Percentiles rank a stretch among this genome's conserved stretches.
These are phyloP conservation scores for Pantherophis guttatus DNA, from an alignment of 2,113 vertebrate species.

Conservation along the genomic window DNA sequence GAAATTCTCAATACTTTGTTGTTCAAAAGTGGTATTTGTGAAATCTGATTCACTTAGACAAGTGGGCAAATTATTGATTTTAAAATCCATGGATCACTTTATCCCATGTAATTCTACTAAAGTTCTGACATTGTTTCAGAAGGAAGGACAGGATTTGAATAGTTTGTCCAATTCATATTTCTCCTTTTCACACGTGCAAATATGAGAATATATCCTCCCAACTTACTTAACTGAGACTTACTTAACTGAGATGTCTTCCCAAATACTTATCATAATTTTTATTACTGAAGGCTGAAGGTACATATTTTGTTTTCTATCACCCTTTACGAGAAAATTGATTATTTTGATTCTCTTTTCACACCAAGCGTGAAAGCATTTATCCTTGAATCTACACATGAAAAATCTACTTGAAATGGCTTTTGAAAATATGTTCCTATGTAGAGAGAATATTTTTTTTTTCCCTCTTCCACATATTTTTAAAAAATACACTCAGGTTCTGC, in stretches of 20 bases:
- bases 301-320: neutral
- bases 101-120: neutral
- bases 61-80: neutral
- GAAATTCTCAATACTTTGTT: neutral
- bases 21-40: neutral
- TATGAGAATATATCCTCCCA: neutral
- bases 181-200: neutral
- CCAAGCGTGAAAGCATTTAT: neutral
- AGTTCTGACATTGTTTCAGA: neutral
- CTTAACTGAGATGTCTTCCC: neutral
- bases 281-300: neutral
- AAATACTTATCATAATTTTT: neutral
- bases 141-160: neutral
- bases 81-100: neutral
- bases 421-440: neutral
- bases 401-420: neutral
- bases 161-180: neutral
- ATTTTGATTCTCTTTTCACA: neutral
- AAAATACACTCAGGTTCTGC: neutral
- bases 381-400: neutral
- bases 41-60: neutral
- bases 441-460: neutral
- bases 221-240: neutral
- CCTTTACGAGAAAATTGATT: neutral
- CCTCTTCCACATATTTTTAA: neutral